phyloP scores from a whole-genome alignment of 37 sponge, comb jelly and placozoan species.

The Halisarca cf. caerulea region DNA sequence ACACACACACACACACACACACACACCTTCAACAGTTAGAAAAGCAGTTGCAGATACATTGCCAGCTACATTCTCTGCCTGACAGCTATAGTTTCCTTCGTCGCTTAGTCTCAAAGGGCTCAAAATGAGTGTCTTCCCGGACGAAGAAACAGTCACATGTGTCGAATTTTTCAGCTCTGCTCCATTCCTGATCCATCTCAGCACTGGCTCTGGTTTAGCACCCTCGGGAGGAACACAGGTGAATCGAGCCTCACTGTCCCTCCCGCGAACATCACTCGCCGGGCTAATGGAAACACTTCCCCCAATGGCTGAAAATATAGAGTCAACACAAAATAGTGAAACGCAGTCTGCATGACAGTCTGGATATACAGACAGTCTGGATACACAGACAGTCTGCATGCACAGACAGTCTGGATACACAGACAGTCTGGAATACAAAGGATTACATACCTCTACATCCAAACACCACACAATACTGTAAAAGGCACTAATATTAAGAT shows the following conservation, averaged over 20 bases:
- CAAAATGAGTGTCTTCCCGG: neutral
- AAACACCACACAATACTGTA: too few relatives aligned
- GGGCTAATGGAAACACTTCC: too few relatives aligned
- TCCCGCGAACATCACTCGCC: neutral
- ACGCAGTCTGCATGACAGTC: too few relatives aligned
- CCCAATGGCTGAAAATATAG: too few relatives aligned
- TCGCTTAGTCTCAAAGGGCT: neutral
- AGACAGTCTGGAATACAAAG: too few relatives aligned
- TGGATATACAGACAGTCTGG: too few relatives aligned
- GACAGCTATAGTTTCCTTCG: constrained; percentile 33
- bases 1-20: constrained; percentile 10
- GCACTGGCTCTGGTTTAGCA: neutral
- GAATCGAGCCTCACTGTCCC: neutral
- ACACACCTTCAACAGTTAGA: constrained; percentile 10
- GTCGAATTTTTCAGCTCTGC: neutral
- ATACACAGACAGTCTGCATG: too few relatives aligned
- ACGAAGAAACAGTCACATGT: too few relatives aligned
- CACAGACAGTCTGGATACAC: too few relatives aligned
- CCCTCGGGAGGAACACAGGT: neutral
- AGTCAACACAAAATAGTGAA: too few relatives aligned
- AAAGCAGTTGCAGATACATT: neutral
- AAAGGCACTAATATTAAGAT: too few relatives aligned
- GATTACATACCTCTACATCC: too few relatives aligned
- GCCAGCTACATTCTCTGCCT: neutral
- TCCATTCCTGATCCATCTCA: neutral